phyloP scores from a whole-genome alignment of 1,140 invertebrate species.

The Tribolium castaneum region DNA sequence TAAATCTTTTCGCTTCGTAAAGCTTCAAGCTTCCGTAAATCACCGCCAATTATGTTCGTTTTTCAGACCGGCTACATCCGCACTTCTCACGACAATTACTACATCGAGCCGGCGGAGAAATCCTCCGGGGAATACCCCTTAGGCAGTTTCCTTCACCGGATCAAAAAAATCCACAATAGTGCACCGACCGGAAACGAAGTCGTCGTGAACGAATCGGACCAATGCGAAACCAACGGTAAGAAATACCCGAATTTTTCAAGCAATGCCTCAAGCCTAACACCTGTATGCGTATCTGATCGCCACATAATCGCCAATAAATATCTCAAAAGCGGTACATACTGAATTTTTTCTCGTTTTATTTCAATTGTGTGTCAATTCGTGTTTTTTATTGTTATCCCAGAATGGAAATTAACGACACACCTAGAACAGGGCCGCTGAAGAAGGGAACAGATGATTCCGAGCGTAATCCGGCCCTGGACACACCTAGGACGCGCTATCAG shows the following conservation, averaged over 20 bases:
- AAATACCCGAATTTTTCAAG: background rate
- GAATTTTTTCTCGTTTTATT: background rate
- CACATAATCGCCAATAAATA: too few species aligned
- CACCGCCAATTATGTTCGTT: slow-evolving; percentile 66
- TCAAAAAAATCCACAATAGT: slow-evolving; percentile 55
- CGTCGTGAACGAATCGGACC: slow-evolving; percentile 41
- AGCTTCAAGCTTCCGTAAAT: background rate
- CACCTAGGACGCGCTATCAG: too few species aligned
- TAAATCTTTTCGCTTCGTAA: too few species aligned
- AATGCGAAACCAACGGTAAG: slow-evolving; percentile 54
- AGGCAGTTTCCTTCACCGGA: slow-evolving; percentile 60
- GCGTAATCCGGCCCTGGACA: too few species aligned
- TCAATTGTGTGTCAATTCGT: too few species aligned
- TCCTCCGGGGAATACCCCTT: slow-evolving; percentile 61
- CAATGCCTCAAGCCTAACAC: slow-evolving; percentile 45
- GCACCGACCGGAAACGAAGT: slow-evolving; percentile 50
- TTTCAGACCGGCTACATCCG: slow-evolving; percentile 74
- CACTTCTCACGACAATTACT: slow-evolving; percentile 70
- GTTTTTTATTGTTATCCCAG: too few species aligned
- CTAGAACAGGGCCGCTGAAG: too few species aligned
- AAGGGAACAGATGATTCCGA: too few species aligned
- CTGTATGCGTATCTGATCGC: slow-evolving; percentile 13
- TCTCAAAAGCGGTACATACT: background rate
- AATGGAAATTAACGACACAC: too few species aligned
- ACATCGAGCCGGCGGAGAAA: slow-evolving; percentile 71